A percentile compares a stretch with the other conserved stretches of the same genome.
phyloP scores from a whole-genome alignment of 2,113 vertebrate genomes.

The Dipodomys merriami region DNA sequence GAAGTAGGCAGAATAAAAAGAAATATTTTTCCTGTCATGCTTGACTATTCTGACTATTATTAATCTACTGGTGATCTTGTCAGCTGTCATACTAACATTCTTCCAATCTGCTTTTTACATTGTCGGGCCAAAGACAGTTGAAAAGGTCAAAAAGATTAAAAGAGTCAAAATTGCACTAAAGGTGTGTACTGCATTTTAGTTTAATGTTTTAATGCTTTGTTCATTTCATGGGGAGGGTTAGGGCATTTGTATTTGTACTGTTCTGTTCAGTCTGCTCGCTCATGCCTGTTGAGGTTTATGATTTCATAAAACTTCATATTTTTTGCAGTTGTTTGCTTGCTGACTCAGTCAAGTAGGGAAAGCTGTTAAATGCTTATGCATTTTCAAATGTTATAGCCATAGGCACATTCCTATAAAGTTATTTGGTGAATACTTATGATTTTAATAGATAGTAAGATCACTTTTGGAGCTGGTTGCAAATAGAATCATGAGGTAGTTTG shows the following conservation, averaged over 20 bases:
- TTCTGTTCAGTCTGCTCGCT: conserved; percentile 82
- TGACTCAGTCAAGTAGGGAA: conserved; percentile 84
- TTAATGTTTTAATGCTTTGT: conserved; percentile 88
- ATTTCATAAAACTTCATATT: conserved; percentile 77
- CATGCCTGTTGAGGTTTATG: conserved; percentile 82
- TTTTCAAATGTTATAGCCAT: conserved; percentile 54
- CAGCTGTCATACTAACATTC: conserved; percentile 96
- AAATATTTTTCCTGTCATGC: conserved; percentile 75
- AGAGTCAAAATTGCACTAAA: conserved; percentile 99
- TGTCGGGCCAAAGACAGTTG: conserved; percentile 98
- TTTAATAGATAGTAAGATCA: background rate
- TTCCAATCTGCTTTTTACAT: conserved; percentile 95
- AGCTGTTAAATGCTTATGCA: conserved; percentile 88
- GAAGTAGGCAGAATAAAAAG: conserved; percentile 65
- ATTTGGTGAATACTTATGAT: conserved; percentile 11
- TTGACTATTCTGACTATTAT: conserved; percentile 91
- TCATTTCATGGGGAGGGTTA: conserved; percentile 84
- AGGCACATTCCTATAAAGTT: conserved; percentile 68
- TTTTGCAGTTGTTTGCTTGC: conserved; percentile 85
- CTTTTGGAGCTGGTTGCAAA: background rate
- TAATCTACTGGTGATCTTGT: conserved; percentile 92
- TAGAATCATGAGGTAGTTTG: background rate
- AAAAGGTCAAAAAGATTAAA: conserved; percentile 99
- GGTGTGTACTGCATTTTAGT: conserved; percentile 98
- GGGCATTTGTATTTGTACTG: conserved; percentile 82